phyloP scores from a whole-genome alignment of 2,888 invertebrate genomes.

The Tetragonula carbonaria region DNA sequence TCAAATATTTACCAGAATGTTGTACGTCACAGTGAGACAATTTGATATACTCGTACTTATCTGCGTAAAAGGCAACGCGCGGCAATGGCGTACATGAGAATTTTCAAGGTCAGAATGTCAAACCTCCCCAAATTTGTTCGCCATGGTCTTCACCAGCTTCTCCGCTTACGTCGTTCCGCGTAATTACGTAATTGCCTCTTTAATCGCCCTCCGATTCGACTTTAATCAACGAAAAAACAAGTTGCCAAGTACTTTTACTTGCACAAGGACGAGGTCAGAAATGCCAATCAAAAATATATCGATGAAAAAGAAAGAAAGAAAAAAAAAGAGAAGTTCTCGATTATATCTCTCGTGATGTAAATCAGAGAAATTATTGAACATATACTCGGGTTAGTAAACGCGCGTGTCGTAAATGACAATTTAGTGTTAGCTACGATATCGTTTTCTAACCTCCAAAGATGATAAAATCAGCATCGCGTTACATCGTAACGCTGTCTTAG shows the following conservation, averaged over 20 bases:
- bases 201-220: slow-evolving; percentile 36
- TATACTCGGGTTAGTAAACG: background rate
- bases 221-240: slow-evolving; percentile 33
- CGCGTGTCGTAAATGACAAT: background rate
- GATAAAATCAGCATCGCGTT: background rate
- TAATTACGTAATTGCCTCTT: slow-evolving; percentile 29
- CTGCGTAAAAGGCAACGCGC: background rate
- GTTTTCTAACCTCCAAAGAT: background rate
- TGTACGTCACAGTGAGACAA: slow-evolving; percentile 25
- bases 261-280: background rate
- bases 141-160: slow-evolving; percentile 1
- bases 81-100: background rate
- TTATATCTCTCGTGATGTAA: background rate
- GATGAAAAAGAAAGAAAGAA: background rate
- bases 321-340: no score
- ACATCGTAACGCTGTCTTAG: background rate
- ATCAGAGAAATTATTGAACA: background rate
- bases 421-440: background rate
- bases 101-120: slow-evolving; percentile 15
- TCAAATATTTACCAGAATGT: slow-evolving; percentile 41
- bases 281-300: background rate
- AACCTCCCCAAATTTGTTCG: slow-evolving; percentile 8
- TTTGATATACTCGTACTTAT: slow-evolving; percentile 26
- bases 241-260: background rate
- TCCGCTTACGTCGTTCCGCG: background rate